These are phyloP conservation scores for Elmis aenea DNA, from an alignment of 2,888 invertebrate species.

Conservation along the genomic window DNA sequence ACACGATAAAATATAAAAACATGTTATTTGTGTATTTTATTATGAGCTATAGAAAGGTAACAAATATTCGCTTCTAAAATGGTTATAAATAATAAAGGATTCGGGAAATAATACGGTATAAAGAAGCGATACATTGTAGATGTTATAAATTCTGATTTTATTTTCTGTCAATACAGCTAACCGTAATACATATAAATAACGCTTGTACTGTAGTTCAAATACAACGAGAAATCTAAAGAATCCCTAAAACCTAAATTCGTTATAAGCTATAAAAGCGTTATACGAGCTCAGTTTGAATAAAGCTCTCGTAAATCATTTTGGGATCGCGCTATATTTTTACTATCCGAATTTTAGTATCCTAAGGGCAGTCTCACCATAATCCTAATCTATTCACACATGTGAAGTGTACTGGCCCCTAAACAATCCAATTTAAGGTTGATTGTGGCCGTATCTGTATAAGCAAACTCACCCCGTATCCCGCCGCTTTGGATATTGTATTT, in stretches of 20 bases:
- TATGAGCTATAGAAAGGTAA: slow-evolving; percentile 4
- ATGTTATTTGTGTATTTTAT: background rate
- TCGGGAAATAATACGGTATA: too few species aligned
- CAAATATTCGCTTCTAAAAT: slow-evolving; percentile 9
- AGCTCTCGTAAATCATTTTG: slow-evolving; percentile 30
- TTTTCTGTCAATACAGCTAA: slow-evolving; percentile 15
- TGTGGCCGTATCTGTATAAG: slow-evolving; percentile 26
- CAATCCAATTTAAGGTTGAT: slow-evolving; percentile 36
- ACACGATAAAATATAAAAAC: slow-evolving; percentile 1
- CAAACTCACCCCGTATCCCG: slow-evolving; percentile 18
- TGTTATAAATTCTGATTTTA: slow-evolving; percentile 21
- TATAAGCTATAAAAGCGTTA: slow-evolving; percentile 38
- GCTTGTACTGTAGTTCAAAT: slow-evolving; percentile 11
- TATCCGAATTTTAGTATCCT: slow-evolving; percentile 38
- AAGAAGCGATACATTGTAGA: slow-evolving; percentile 22
- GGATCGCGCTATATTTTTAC: slow-evolving; percentile 31
- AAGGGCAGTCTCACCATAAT: slow-evolving; percentile 35
- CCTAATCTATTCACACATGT: slow-evolving; percentile 37
- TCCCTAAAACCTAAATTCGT: slow-evolving; percentile 38
- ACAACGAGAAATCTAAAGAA: slow-evolving; percentile 24
- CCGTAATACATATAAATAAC: slow-evolving; percentile 17
- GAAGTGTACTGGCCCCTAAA: slow-evolving; percentile 32
- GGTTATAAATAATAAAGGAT: slow-evolving; percentile 16
- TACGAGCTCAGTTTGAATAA: slow-evolving; percentile 37
- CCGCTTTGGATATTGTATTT: slow-evolving; percentile 38